Percentiles rank a stretch among this genome's conserved stretches.
phyloP scores from a whole-genome alignment of 1,140 invertebrate species.

The Gryllus bimaculatus region DNA sequence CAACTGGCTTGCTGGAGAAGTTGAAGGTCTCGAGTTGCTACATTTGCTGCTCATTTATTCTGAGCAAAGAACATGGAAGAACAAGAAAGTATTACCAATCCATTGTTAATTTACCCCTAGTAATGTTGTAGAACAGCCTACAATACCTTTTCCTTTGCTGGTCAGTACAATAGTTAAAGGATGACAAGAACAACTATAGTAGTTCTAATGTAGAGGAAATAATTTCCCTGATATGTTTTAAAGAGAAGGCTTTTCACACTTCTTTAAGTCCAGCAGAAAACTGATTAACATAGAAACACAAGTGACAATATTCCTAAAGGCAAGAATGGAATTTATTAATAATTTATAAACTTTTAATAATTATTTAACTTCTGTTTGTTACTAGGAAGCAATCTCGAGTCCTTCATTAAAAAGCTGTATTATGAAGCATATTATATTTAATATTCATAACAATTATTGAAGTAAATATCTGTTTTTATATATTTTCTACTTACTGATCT shows the following conservation, averaged over 20 bases:
- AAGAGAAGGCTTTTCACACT: too few species aligned
- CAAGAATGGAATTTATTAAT: too few species aligned
- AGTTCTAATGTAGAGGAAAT: not conserved
- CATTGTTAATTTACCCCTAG: not conserved
- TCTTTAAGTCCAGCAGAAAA: too few species aligned
- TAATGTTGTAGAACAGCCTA: not conserved
- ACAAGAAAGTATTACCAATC: not conserved
- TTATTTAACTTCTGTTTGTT: too few species aligned
- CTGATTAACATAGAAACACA: too few species aligned
- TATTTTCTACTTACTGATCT: too few species aligned
- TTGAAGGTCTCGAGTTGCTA: conserved; percentile 7
- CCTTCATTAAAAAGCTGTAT: not conserved
- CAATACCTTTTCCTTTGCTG: not conserved
- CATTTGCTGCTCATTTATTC: not conserved
- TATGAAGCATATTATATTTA: too few species aligned
- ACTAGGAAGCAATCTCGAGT: not conserved
- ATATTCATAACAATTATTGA: too few species aligned
- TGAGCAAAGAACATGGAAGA: not conserved
- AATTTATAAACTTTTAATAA: too few species aligned
- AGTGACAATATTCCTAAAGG: too few species aligned
- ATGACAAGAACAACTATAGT: not conserved
- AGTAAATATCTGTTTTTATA: too few species aligned
- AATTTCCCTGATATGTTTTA: not conserved
- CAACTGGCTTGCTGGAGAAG: not conserved
- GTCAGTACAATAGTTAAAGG: not conserved